Base-by-base conservation (phyloP, 23 tunicate genomes). In the Phallusia fumigata region DNA sequence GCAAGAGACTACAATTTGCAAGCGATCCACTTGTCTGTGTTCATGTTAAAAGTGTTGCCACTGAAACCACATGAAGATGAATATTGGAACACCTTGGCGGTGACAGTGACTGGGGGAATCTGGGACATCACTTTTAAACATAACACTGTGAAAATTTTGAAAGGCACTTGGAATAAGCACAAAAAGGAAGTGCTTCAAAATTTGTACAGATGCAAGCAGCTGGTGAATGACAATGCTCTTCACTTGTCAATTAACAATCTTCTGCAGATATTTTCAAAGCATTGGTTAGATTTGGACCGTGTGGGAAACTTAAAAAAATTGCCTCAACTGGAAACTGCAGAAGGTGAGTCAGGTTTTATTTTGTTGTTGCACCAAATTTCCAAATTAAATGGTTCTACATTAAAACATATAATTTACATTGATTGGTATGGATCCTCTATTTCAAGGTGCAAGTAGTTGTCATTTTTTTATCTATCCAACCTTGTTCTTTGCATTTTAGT, bases 131-230 rank as follows among this genome's bases (percentile, higher is more conserved):
- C 69, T 58, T 58, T 58, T 16, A 58, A 58, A 58, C 8, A 58
- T 58, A 24, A 58, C 26, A 58, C 69, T 24, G 28, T 58, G 26
- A 58, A 58, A 22, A 58, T 13, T 58, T 58, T 58, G 13, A 58
- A 58, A 58, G 16, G 28, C 69, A 58, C 69, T 16, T 58, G 69
- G 69, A 58, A 13, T 24, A 58, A 13, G 3, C 28, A 58, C 16
- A 58, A 58, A 58, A 58, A 58, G 16, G 69, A 58, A 58, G 16
- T 58, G 5, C 69, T 58, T 58, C 69, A 58, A 58, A 58, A 58
- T 58, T 58, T 58, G 69, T 58, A 58, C 69, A 58, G 69, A 58
- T 58, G 69, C 13, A 58, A 21, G 69, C 69, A 58, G 28, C 26
- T 58, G 69, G 69, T 58, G 8, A 21, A 13, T 58, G 28, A 58